phyloP scores from a whole-genome alignment of 1,140 invertebrate genomes.

The Cataglyphis hispanica region DNA sequence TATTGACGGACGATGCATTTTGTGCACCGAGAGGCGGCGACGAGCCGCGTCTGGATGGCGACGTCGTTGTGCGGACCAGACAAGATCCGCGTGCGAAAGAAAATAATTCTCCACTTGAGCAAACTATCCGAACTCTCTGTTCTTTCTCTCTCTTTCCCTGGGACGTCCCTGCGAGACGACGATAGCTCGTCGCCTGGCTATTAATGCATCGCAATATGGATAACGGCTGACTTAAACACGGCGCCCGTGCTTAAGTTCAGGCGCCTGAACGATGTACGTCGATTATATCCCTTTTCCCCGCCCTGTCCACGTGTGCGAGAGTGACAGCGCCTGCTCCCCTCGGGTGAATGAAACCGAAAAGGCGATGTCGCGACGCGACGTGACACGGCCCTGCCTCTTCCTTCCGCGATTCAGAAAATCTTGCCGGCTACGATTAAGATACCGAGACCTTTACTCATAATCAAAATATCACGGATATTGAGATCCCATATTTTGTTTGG shows the following conservation, averaged over 20 bases:
- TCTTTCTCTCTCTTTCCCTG: neutral
- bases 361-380: neutral
- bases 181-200: constrained; percentile 43
- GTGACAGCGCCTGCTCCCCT: neutral
- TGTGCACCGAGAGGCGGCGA: neutral
- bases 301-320: constrained; percentile 16
- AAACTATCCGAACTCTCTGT: neutral
- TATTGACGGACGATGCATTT: neutral
- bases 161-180: neutral
- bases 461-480: too few relatives aligned
- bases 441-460: too few relatives aligned
- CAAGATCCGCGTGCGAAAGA: constrained; percentile 5
- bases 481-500: too few relatives aligned
- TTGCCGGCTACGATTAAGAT: too few relatives aligned
- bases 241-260: constrained; percentile 36
- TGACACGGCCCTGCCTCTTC: too few relatives aligned
- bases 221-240: constrained; percentile 44
- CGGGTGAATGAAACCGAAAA: constrained; percentile 34
- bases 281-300: neutral
- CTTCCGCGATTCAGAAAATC: too few relatives aligned
- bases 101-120: constrained; percentile 33
- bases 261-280: neutral
- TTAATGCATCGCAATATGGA: constrained; percentile 62
- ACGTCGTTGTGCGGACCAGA: too few relatives aligned
- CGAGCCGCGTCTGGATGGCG: constrained; percentile 24